phyloP scores from a whole-genome alignment of 2,797 vertebrate species.

The Macropodus opercularis region DNA sequence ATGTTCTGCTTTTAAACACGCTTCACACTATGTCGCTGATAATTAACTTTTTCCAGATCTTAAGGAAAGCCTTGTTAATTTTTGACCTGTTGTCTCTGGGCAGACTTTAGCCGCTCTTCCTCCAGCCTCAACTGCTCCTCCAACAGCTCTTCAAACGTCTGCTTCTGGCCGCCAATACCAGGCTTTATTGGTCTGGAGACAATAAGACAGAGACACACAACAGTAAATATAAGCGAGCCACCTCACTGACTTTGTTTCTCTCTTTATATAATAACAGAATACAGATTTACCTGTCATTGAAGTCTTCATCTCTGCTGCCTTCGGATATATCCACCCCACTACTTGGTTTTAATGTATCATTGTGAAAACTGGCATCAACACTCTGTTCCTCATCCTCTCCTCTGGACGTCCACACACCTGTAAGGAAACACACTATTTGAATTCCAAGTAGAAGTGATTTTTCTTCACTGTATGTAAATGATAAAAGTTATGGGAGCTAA shows the following conservation, averaged over 20 bases:
- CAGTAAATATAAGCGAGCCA: background rate
- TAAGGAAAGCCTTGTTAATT: background rate
- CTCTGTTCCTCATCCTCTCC: conserved; percentile 35
- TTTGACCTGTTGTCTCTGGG: conserved; percentile 70
- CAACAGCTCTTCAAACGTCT: conserved; percentile 92
- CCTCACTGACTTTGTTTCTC: background rate
- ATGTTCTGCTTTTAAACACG: no score
- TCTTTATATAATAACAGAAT: background rate
- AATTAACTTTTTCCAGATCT: background rate
- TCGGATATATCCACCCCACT: conserved; percentile 7
- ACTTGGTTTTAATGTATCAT: background rate
- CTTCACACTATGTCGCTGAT: background rate
- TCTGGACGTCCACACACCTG: conserved; percentile 36
- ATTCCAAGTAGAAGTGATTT: background rate
- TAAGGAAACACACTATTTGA: background rate
- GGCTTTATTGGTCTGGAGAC: conserved; percentile 87
- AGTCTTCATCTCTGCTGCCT: conserved; percentile 12
- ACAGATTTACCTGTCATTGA: conserved; percentile 69
- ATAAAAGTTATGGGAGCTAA: background rate
- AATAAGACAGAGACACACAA: background rate
- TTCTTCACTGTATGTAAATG: background rate
- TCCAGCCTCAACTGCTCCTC: conserved; percentile 93
- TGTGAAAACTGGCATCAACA: background rate
- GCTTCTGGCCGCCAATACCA: conserved; percentile 82
- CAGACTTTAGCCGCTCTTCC: conserved; percentile 81